These are phyloP conservation scores for Lasioglossum marginatum DNA, from an alignment of 2,888 invertebrate genomes.

Conservation along the genomic window DNA sequence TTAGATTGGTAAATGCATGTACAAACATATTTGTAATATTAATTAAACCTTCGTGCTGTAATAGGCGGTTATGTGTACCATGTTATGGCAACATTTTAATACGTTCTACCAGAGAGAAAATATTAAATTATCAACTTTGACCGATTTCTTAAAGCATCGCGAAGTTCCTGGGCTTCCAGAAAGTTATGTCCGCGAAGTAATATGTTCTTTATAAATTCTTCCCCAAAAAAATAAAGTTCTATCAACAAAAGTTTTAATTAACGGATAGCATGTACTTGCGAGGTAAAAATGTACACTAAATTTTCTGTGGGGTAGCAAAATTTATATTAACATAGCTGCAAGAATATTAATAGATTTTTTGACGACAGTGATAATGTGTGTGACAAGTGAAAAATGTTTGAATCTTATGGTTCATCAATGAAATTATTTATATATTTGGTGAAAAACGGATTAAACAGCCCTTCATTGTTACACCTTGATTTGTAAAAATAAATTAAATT, in stretches of 20 bases:
- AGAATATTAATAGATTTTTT: not conserved
- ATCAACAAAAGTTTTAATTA: not conserved
- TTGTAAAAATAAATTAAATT: not conserved
- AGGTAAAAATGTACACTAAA: not conserved
- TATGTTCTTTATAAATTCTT: not conserved
- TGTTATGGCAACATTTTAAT: not conserved
- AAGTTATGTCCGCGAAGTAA: not conserved
- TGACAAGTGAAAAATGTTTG: no score
- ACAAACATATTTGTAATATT: not conserved
- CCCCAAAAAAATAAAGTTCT: not conserved
- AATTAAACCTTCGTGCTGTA: not conserved
- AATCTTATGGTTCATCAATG: not conserved
- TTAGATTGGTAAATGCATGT: not conserved
- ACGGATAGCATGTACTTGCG: not conserved
- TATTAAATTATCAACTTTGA: not conserved
- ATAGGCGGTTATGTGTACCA: not conserved
- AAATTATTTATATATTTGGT: not conserved
- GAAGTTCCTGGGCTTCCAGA: not conserved
- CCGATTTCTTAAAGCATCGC: not conserved
- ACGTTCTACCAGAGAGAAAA: not conserved
- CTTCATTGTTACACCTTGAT: not conserved
- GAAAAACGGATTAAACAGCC: not conserved
- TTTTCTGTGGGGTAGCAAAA: not conserved
- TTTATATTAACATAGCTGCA: not conserved
- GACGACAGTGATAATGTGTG: no score